Base-by-base conservation (phyloP, 2,113 vertebrate genomes). In the Oncorhynchus masou region DNA sequence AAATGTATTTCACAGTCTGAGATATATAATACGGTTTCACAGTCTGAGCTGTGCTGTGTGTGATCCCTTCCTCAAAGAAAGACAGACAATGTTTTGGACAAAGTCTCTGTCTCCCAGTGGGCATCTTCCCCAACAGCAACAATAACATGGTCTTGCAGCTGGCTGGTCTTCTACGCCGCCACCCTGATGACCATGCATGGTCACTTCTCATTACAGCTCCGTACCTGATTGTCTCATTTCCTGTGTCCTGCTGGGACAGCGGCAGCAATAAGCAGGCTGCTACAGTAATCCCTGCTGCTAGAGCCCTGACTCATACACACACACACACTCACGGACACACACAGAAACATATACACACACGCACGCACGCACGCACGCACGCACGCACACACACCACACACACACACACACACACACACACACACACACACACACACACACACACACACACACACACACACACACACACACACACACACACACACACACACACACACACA, bases 201-300 rank as follows among this genome's bases (percentile, higher is more conserved):
- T 85, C 83, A 72, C 51, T 59, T 59, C 73, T 75, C 34, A 85
- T 85, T 85, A 82, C 2, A 75, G 3, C 12, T 25, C 49, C 73
- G 51, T 45, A 73, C 54, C 73, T 79, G 81, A 85, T 77, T 34
- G n/a, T 82, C 84, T 84, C 80, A 76, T 83, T 84, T 84, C 81
- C 82, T 85, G 24, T 71, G 74, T 76, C 78, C 76, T 48, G 25
- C 73, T 69, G 78, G 51, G 71, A 27, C 66, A 45, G 75, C 78
- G 77, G 79, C 72, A 74, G 65, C 75, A 80, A 70, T 27, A 74
- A 19, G 34, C 19, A 65, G 67, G 71, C 79, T 27, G 78, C 29
- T 87, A 54, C 16, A 1, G 16, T 54, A 79, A 83, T 85, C 71
- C 78, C 75, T 73, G 73, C 83, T 81, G 77, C 70, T 74, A 59